Evolutionary conservation across 2,888 invertebrate species (phyloP), one percentile per base, ranked within the genome.

Genomic region (Tridacna crocea): DNA sequence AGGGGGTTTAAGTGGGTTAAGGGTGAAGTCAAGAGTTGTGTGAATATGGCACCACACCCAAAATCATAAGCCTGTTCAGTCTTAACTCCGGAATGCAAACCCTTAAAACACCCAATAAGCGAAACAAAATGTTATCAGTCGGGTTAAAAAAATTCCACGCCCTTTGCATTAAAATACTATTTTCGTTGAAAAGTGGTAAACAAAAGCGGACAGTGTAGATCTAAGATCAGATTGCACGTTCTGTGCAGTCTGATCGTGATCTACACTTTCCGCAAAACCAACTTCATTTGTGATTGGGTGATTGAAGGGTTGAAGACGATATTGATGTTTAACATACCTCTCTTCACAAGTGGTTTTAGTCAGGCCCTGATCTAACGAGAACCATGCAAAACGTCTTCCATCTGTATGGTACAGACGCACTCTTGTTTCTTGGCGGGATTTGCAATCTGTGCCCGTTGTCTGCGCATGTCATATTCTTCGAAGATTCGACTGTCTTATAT

Each of bases 21-120:
- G 66, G 66, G 66, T 27, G 46, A 66, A 36, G 36, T 46, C 36
- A 36, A 46, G 46, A 46, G 46, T 66, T 51, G 47, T 70, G 70
- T 51, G 70, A 70, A 70, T 70, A 70, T 17, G 22, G 51, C 48
- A 70, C 70, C 70, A 70, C 70, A 70, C 70, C 70, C 70, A 70
- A 70, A 70, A 70, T 70, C 70, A 70, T 2, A 70, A 70, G 70
- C 24, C 70, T 66, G 36, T 46, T 19, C n/a, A 46, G 46, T 66
- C 46, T 11, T 66, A 36, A 46, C 36, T 46, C 65, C 8, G 60
- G 60, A n/a, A 60, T 60, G 11, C n/a, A 15, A 22, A 22, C 60
- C 12, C 24, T 22, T 24, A 60, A 10, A 0, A n/a, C 60, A 8
- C n/a, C n/a, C 6, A 4, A 2, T 36, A 36, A 36, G 36, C 8